Conservation (phyloP, 2,113 vertebrate species). For the Xyliphius kryptos region DNA sequence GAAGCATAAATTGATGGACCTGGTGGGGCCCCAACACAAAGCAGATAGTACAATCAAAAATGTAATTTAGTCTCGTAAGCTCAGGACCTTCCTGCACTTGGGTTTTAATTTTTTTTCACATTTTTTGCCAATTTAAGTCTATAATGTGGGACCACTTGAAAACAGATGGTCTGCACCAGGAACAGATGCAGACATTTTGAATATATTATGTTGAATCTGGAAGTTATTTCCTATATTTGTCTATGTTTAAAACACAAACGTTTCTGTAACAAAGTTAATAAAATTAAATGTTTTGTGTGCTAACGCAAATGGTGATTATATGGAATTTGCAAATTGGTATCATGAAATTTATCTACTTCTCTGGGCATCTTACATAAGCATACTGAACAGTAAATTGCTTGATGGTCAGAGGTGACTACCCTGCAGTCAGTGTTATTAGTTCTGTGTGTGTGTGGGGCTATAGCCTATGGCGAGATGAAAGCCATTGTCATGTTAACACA, state of each 20-base stretch:
- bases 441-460: slow-evolving; percentile 42
- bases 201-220: slow-evolving; percentile 30
- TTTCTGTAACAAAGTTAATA: slow-evolving; percentile 1
- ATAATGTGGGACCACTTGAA: slow-evolving; percentile 24
- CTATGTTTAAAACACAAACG: slow-evolving; percentile 13
- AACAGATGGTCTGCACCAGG: slow-evolving; percentile 34
- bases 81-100: slow-evolving; percentile 30
- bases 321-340: too few relatives aligned
- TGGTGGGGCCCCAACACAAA: slow-evolving; percentile 47
- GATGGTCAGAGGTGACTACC: slow-evolving; percentile 29
- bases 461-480: slow-evolving; percentile 39
- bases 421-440: slow-evolving; percentile 51
- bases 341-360: too few relatives aligned
- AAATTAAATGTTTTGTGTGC: not conserved
- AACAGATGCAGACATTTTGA: slow-evolving; percentile 34
- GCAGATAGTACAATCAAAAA: slow-evolving; percentile 59
- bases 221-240: slow-evolving; percentile 5
- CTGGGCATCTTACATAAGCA: not conserved
- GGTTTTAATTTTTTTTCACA: slow-evolving; percentile 32
- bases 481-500: slow-evolving; percentile 50
- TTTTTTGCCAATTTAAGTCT: slow-evolving; percentile 18
- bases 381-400: slow-evolving; percentile 9
- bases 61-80: slow-evolving; percentile 52
- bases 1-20: slow-evolving; percentile 34
- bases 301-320: too few relatives aligned